A percentile compares a stretch with the other conserved stretches of the same genome.
phyloP scores from a whole-genome alignment of 2,113 vertebrate genomes.

The Oncorhynchus masou region DNA sequence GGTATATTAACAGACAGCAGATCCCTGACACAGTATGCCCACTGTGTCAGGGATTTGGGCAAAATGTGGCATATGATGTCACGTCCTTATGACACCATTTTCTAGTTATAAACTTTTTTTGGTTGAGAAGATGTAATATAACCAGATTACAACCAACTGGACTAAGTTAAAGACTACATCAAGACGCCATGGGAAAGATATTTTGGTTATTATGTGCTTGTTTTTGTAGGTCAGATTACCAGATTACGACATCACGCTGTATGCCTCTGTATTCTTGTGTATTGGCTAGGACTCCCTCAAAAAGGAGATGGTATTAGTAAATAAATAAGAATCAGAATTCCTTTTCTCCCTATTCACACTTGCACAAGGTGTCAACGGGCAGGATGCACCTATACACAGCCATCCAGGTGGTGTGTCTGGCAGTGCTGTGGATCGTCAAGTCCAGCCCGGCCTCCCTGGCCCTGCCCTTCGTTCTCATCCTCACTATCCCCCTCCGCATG shows the following conservation, averaged over 20 bases:
- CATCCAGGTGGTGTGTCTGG: slow-evolving; percentile 83
- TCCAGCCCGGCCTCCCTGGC: slow-evolving; percentile 80
- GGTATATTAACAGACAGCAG: slow-evolving; percentile 65
- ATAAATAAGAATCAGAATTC: too few species aligned
- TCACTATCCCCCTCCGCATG: slow-evolving; percentile 89
- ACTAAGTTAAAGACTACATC: not conserved
- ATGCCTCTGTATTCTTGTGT: too few species aligned
- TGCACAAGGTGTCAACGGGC: slow-evolving; percentile 85
- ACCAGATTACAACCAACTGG: not conserved
- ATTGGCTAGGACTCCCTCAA: too few species aligned
- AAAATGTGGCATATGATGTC: not conserved
- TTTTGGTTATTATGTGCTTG: too few species aligned
- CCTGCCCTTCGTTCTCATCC: slow-evolving; percentile 90
- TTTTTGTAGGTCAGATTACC: too few species aligned
- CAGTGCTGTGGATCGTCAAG: slow-evolving; percentile 83
- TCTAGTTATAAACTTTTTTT: not conserved
- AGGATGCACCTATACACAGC: slow-evolving; percentile 91
- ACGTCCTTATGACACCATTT: not conserved
- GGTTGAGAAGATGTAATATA: not conserved
- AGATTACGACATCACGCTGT: too few species aligned
- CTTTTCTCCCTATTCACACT: not conserved
- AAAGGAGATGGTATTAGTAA: too few species aligned
- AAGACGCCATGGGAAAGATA: too few species aligned
- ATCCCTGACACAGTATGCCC: not conserved
- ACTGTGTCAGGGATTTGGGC: not conserved